Evolutionary conservation across 2,888 invertebrate species (phyloP), one percentile per base, ranked within the genome.

Genomic region (Phrixothrix hirtus): DNA sequence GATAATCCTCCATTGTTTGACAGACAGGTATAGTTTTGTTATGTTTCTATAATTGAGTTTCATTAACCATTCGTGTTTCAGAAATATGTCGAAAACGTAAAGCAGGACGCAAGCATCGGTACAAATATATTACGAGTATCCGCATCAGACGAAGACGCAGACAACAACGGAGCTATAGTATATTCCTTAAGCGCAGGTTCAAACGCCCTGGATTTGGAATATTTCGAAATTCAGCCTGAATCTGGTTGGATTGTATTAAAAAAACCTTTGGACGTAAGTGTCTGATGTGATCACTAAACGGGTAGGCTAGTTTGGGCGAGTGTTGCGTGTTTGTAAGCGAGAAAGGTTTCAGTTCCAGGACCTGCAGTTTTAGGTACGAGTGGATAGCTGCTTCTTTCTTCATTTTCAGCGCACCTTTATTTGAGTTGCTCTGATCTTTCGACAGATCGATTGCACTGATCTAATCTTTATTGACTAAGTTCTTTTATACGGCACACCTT

Each of bases 31-130:
- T 79, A 78, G 66, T 12, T n/a, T 36, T 14, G 21, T 1, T 7
- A 2, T 25, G 16, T 21, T 21, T 12, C 27, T 10, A 12, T 7
- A 30, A 16, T 16, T 17, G 7, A 29, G 14, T 30, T 26, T 26
- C 10, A 29, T 11, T 27, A 30, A 25, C 4, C 29, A 14, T 4
- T 10, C 1, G 31, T 17, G 11, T 83, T 81, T 41, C 80, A 94
- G 93, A 93, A 93, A 92, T 95, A 95, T 77, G 90, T 94, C 68
- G 95, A 95, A 78, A 95, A 95, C 76, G 95, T 95, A 47, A 95
- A 95, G 78, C 95, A 95, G 81, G 95, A 95, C 74, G 95, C 95
- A 55, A 94, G 92, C 77, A 93, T 93, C 67, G 95, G 94, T 58
- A 94, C 94, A 14, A 95, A 95, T 75, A 95, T 95, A 66, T 80